Conservation (phyloP, 2,888 invertebrate species). For the Campoplex nolae region DNA sequence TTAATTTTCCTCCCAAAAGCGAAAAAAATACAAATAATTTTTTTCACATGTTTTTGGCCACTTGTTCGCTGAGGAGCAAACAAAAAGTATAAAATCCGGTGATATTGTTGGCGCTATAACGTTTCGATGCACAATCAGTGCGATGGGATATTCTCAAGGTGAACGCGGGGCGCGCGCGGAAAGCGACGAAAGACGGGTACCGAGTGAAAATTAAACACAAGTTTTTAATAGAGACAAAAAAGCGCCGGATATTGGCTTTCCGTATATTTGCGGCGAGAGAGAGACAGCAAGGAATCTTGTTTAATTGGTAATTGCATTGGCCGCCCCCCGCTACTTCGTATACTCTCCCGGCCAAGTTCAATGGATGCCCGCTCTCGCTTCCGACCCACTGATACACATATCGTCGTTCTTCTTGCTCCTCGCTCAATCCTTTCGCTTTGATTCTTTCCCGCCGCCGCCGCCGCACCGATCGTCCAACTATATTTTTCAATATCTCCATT, state of each 20-base stretch:
- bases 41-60: background rate
- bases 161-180: background rate
- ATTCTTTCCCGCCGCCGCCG: background rate
- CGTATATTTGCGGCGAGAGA: no score
- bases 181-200: background rate
- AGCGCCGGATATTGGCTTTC: no score
- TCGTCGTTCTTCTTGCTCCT: background rate
- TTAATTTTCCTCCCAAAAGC: background rate
- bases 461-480: background rate
- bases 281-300: background rate
- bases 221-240: background rate
- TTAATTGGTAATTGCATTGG: background rate
- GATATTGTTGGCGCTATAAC: background rate
- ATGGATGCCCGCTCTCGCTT: constrained; percentile 55
- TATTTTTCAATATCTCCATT: background rate
- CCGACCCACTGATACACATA: constrained; percentile 56
- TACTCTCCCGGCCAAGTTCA: constrained; percentile 20
- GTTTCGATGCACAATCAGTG: background rate
- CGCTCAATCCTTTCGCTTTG: constrained; percentile 4
- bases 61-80: background rate
- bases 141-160: background rate
- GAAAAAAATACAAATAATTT: background rate
- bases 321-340: constrained; percentile 2
- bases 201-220: background rate
- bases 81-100: background rate